A percentile compares a stretch with the other conserved stretches of the same genome.
These are phyloP conservation scores for Anarrhichthys ocellatus DNA, from an alignment of 2,113 vertebrate species.

Conservation along the genomic window DNA sequence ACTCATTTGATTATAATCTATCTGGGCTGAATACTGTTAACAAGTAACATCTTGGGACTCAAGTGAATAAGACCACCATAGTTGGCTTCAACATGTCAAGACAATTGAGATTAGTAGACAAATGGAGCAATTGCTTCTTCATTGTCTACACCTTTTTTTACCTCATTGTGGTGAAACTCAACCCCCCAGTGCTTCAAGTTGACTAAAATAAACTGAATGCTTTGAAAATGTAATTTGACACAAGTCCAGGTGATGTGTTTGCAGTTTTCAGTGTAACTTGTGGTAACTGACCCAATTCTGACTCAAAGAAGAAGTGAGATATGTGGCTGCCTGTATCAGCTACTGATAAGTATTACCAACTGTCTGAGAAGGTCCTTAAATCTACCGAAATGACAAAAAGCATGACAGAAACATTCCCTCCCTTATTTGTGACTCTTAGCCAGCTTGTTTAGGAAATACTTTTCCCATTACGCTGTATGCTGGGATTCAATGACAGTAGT, in stretches of 20 bases:
- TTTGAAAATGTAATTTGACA: conserved; percentile 19
- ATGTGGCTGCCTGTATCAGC: conserved; percentile 16
- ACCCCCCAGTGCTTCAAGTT: neutral
- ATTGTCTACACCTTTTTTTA: neutral
- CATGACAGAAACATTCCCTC: neutral
- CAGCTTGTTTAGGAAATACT: neutral
- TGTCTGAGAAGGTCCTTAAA: conserved; percentile 19
- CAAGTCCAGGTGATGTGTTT: conserved; percentile 19
- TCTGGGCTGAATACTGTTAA: conserved; percentile 10
- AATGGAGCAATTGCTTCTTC: neutral
- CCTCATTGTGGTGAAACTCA: neutral
- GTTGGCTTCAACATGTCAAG: neutral
- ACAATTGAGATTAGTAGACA: conserved; percentile 6
- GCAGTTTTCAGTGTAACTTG: conserved; percentile 1
- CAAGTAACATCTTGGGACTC: neutral
- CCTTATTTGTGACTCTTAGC: neutral
- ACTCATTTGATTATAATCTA: conserved; percentile 42
- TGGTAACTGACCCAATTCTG: conserved; percentile 18
- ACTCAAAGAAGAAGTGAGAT: conserved; percentile 41
- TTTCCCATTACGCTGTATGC: neutral
- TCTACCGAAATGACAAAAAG: neutral
- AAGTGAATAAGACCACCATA: neutral
- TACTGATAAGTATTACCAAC: conserved; percentile 8
- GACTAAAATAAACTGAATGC: neutral
- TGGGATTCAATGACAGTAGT: neutral